Percentiles rank a stretch among this genome's conserved stretches.
Conservation (phyloP, 2,888 invertebrate genomes). For the Dorcus parallelipipedus region DNA sequence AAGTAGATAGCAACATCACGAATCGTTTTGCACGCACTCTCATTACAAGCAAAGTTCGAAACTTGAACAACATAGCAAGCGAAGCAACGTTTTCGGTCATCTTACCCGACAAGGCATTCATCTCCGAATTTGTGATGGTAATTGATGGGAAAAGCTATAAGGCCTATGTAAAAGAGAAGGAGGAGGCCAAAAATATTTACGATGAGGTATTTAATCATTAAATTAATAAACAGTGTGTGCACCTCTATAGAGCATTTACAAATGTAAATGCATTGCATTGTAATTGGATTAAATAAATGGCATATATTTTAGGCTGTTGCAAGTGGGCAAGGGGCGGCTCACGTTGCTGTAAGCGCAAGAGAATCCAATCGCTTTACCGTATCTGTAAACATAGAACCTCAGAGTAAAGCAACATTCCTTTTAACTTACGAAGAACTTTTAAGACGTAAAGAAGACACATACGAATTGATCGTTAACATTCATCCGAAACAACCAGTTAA, state of each 20-base stretch:
- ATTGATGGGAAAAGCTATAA: slow-evolving; percentile 61
- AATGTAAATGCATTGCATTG: too few species aligned
- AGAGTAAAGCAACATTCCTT: slow-evolving; percentile 64
- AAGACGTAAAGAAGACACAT: slow-evolving; percentile 59
- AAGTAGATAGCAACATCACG: slow-evolving; percentile 59
- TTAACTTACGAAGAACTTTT: slow-evolving; percentile 72
- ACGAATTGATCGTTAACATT: slow-evolving; percentile 66
- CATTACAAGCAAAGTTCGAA: slow-evolving; percentile 62
- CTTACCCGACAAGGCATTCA: slow-evolving; percentile 67
- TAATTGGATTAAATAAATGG: neutral
- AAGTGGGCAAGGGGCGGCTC: slow-evolving; percentile 60
- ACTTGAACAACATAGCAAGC: slow-evolving; percentile 57
- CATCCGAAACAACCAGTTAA: slow-evolving; percentile 65
- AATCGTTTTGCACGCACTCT: slow-evolving; percentile 65
- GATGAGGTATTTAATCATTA: slow-evolving; percentile 30
- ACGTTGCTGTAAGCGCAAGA: slow-evolving; percentile 61
- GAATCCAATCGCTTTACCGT: slow-evolving; percentile 70
- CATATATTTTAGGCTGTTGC: slow-evolving; percentile 51
- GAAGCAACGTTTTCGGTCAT: slow-evolving; percentile 65
- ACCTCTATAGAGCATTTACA: too few species aligned
- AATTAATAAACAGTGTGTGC: neutral
- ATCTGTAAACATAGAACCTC: slow-evolving; percentile 63
- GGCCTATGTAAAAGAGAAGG: slow-evolving; percentile 64
- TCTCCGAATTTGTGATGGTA: slow-evolving; percentile 67
- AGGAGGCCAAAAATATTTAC: slow-evolving; percentile 58